phyloP scores from a whole-genome alignment of 23 tunicate genomes.

The Styela clava region DNA sequence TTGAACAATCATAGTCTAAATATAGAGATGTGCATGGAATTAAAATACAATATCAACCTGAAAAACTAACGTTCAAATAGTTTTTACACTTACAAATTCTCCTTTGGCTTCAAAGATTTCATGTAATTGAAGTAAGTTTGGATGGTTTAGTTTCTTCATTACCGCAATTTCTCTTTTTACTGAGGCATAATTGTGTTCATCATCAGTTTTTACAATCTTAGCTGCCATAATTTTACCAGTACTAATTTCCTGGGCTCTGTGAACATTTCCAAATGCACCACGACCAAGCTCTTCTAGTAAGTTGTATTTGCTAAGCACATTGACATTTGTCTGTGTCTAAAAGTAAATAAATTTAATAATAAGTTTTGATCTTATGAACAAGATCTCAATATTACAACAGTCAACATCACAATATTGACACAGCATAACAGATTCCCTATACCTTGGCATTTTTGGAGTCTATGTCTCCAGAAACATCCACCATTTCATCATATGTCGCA shows the following conservation, averaged over 20 bases:
- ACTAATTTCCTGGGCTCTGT: conserved; percentile 84
- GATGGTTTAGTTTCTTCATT: conserved; percentile 88
- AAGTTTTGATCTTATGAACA: no score
- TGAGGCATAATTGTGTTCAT: conserved; percentile 62
- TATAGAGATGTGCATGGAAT: neutral
- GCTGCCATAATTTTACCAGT: conserved; percentile 82
- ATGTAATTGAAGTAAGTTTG: conserved; percentile 74
- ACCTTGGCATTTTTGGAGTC: conserved; percentile 37
- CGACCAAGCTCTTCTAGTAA: conserved; percentile 87
- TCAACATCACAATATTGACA: no score
- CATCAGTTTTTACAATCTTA: conserved; percentile 45
- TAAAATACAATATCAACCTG: neutral
- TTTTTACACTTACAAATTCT: conserved; percentile 58
- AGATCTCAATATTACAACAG: no score
- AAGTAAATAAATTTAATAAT: no score
- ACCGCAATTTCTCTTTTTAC: conserved; percentile 72
- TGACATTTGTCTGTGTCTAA: conserved; percentile 36
- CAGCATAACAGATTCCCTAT: neutral
- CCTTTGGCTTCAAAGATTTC: conserved; percentile 80
- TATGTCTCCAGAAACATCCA: conserved; percentile 60
- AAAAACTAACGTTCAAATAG: no score
- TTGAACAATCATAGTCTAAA: conserved; percentile 64
- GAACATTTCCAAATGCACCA: conserved; percentile 76
- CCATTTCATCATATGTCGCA: conserved; percentile 84
- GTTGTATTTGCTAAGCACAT: conserved; percentile 66